phyloP scores from a whole-genome alignment of 1,140 invertebrate genomes.

The Procambarus clarkii region DNA sequence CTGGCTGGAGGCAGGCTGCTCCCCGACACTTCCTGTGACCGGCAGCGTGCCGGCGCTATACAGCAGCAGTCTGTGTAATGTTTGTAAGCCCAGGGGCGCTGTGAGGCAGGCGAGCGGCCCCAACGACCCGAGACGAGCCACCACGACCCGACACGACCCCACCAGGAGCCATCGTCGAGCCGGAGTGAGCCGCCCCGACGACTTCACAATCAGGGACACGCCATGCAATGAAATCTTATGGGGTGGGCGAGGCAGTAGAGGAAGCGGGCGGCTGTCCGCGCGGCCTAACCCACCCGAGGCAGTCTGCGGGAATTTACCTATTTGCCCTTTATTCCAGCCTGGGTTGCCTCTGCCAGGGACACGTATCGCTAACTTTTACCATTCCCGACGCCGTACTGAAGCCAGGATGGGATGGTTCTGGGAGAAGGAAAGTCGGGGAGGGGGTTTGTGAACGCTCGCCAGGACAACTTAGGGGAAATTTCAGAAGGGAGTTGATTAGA shows the following conservation, averaged over 20 bases:
- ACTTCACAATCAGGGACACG: constrained; percentile 50
- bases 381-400: neutral
- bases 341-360: neutral
- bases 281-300: neutral
- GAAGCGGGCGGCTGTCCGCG: neutral
- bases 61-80: neutral
- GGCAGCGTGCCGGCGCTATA: neutral
- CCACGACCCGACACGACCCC: constrained; percentile 31
- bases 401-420: neutral
- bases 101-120: constrained; percentile 10
- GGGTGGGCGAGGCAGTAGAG: neutral
- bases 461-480: neutral
- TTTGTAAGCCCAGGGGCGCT: neutral
- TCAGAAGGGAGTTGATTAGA: neutral
- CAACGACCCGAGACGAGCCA: constrained; percentile 15
- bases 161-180: constrained; percentile 40
- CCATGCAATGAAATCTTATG: constrained; percentile 57
- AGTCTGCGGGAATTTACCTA: constrained; percentile 6
- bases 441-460: neutral
- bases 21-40: neutral
- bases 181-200: neutral
- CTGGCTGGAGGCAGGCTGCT: neutral
- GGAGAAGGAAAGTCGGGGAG: neutral
- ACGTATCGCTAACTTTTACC: constrained; percentile 7
- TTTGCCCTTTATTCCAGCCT: constrained; percentile 6